Evolutionary conservation across 2,888 invertebrate species (phyloP).

Genomic region (Caenorhabditis angaria): DNA sequence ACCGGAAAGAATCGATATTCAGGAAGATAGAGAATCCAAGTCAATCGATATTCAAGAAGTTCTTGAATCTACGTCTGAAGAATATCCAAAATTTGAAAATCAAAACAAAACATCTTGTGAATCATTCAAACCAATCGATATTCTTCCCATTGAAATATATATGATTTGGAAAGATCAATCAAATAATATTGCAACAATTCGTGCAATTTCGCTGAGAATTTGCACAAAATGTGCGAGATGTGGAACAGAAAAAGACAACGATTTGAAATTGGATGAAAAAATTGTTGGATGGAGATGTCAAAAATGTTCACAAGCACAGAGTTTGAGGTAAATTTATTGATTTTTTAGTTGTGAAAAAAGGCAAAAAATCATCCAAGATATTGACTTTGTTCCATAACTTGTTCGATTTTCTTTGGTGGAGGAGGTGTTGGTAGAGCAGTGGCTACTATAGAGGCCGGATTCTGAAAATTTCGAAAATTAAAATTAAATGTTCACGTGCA

Average conservation of each 20-base stretch:
- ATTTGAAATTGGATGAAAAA: slow-evolving; percentile 3
- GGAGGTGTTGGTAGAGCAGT: too few species aligned
- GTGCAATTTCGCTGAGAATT: neutral
- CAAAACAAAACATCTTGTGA: neutral
- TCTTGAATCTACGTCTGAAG: neutral
- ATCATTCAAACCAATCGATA: neutral
- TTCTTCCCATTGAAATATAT: slow-evolving; percentile 1
- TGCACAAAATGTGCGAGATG: slow-evolving; percentile 12
- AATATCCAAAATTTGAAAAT: neutral
- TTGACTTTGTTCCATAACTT: too few species aligned
- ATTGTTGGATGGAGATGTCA: slow-evolving; percentile 11
- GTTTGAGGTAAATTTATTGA: slow-evolving; percentile 1
- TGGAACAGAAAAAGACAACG: neutral
- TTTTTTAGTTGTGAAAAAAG: too few species aligned
- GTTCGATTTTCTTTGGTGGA: too few species aligned
- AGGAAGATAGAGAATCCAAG: neutral
- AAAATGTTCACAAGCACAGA: slow-evolving; percentile 9
- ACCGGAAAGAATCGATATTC: neutral
- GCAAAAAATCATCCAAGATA: too few species aligned
- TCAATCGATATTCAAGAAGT: neutral
- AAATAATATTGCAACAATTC: slow-evolving; percentile 11
- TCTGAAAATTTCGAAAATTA: too few species aligned
- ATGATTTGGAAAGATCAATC: slow-evolving; percentile 10
- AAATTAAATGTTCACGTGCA: too few species aligned
- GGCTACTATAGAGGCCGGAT: too few species aligned